Conservation (phyloP, 92 coral and sea anemone species). For the Diadumene lineata region DNA sequence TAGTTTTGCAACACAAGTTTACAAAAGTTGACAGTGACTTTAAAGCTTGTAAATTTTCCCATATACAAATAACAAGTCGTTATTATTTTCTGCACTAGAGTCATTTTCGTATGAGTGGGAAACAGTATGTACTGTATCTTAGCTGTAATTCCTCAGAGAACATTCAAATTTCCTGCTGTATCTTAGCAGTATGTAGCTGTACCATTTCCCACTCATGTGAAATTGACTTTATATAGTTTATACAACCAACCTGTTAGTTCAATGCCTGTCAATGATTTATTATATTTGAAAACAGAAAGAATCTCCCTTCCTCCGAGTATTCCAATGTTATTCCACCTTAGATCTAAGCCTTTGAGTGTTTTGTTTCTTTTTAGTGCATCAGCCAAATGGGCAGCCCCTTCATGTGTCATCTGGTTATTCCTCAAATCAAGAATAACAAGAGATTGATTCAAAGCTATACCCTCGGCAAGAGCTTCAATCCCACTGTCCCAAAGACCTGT, state of each 20-base stretch:
- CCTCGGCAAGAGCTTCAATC: slow-evolving; percentile 83
- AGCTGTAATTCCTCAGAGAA: no score
- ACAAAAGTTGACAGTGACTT: no score
- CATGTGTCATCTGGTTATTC: slow-evolving; percentile 95
- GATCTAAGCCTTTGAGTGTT: slow-evolving; percentile 72
- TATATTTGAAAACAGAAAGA: slow-evolving; percentile 78
- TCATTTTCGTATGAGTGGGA: no score
- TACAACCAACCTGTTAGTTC: slow-evolving; percentile 94
- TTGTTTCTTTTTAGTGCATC: slow-evolving; percentile 73
- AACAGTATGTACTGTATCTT: no score
- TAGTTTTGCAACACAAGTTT: no score
- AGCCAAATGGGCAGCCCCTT: slow-evolving; percentile 88
- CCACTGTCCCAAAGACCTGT: slow-evolving; percentile 96
- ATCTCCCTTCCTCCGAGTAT: slow-evolving; percentile 93
- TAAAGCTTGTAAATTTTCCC: no score
- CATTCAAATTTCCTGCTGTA: no score
- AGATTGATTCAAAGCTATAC: slow-evolving; percentile 86
- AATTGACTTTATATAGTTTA: no score
- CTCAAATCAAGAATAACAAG: slow-evolving; percentile 84
- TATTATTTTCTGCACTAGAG: no score
- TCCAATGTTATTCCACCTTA: slow-evolving; percentile 96
- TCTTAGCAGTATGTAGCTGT: no score
- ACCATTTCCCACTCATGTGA: no score
- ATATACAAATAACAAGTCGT: no score
- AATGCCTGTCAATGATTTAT: slow-evolving; percentile 78